These are phyloP conservation scores for Palythoa grandiflora DNA, from an alignment of 92 coral and sea anemone species.

Conservation along the genomic window DNA sequence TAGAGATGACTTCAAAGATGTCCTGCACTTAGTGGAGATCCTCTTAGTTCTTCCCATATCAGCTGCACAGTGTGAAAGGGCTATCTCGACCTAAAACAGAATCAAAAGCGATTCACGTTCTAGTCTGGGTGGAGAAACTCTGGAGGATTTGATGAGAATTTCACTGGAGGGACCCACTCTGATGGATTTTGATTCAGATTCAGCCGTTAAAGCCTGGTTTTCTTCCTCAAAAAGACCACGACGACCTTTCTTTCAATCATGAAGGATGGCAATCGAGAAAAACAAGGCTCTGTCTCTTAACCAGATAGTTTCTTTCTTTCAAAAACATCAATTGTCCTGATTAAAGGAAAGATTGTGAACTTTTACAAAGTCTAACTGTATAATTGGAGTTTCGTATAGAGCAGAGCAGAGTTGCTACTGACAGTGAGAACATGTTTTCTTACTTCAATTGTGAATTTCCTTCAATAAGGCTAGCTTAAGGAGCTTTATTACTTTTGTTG, in stretches of 20 bases:
- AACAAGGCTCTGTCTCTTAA: not conserved
- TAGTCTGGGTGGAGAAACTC: constrained; percentile 44
- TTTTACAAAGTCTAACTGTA: not conserved
- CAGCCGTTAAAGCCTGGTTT: constrained; percentile 64
- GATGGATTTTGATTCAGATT: constrained; percentile 59
- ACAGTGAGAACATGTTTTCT: not conserved
- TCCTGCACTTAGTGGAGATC: constrained; percentile 53
- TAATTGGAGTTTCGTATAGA: constrained; percentile 3
- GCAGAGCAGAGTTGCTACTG: not conserved
- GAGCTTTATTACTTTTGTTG: constrained; percentile 8
- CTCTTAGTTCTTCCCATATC: constrained; percentile 66
- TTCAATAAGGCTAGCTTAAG: constrained; percentile 3
- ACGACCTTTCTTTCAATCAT: constrained; percentile 41
- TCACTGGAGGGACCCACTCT: constrained; percentile 68
- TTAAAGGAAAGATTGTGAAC: not conserved
- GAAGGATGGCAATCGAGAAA: not conserved
- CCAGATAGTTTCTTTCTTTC: not conserved
- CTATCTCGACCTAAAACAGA: constrained; percentile 54
- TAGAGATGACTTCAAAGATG: constrained; percentile 49
- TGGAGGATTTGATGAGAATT: constrained; percentile 69
- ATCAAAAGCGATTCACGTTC: constrained; percentile 37
- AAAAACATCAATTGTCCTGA: not conserved
- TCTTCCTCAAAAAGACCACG: constrained; percentile 51
- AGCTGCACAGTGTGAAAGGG: constrained; percentile 66
- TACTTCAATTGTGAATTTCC: not conserved